phyloP scores from a whole-genome alignment of 2,888 invertebrate species.

The Steinernema scapterisci region DNA sequence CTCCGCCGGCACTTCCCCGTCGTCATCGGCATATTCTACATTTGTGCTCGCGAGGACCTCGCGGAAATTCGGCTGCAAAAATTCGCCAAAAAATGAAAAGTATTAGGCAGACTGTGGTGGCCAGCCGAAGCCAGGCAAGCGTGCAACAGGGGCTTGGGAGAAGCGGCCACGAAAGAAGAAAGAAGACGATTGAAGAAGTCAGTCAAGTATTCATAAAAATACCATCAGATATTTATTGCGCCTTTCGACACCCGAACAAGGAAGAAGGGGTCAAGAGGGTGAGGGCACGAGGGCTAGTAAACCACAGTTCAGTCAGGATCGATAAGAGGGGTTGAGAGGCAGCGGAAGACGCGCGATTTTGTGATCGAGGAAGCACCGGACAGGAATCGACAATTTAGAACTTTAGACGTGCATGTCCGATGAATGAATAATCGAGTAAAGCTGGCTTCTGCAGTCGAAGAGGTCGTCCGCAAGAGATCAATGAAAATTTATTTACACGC shows the following conservation, averaged over 20 bases:
- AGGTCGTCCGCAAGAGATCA: conserved; percentile 8
- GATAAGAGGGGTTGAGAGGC: background rate
- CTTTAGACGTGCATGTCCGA: background rate
- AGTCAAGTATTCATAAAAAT: conserved; percentile 28
- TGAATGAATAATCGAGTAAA: conserved; percentile 23
- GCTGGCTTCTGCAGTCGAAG: background rate
- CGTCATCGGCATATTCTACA: background rate
- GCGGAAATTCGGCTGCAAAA: too few species aligned
- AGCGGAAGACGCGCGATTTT: background rate
- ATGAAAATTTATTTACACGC: conserved; percentile 30
- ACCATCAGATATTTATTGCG: conserved; percentile 28
- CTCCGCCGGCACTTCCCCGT: background rate
- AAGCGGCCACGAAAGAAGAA: background rate
- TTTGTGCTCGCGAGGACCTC: background rate
- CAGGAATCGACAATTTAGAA: background rate
- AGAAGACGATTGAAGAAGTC: conserved; percentile 20
- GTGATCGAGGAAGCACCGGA: conserved; percentile 5
- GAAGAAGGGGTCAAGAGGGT: background rate
- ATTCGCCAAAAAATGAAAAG: too few species aligned
- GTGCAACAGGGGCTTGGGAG: background rate
- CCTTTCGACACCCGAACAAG: background rate
- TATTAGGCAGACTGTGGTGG: too few species aligned
- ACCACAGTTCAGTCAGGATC: too few species aligned
- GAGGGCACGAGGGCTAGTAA: too few species aligned
- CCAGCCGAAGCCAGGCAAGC: background rate